Evolutionary conservation across 1,140 invertebrate species (phyloP).

Genomic region (Papilio xuthus): DNA sequence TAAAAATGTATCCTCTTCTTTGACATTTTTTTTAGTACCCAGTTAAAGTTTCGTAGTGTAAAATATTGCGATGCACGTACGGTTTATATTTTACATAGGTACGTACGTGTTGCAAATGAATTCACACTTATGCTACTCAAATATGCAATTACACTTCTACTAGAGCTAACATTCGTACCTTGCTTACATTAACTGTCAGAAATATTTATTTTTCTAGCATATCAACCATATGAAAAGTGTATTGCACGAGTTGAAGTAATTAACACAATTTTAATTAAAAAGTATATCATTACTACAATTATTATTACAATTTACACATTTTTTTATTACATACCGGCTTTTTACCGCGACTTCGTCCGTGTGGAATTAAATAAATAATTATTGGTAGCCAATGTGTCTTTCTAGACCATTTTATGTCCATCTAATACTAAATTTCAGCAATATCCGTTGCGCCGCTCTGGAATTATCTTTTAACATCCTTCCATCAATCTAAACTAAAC

Average conservation of each 20-base stretch:
- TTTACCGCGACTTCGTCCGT: too few species aligned
- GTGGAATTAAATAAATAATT: too few species aligned
- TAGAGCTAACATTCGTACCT: background rate
- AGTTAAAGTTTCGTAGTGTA: background rate
- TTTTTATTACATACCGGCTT: too few species aligned
- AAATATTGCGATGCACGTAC: background rate
- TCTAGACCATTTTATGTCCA: too few species aligned
- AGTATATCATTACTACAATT: background rate
- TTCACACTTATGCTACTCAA: background rate
- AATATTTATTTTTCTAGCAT: background rate
- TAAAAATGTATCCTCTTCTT: too few species aligned
- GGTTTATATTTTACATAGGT: background rate
- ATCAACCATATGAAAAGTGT: background rate
- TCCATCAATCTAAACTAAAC: too few species aligned
- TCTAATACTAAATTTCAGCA: background rate
- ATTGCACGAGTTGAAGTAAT: conserved; percentile 9
- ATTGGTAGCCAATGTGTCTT: too few species aligned
- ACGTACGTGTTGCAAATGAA: background rate
- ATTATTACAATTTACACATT: background rate
- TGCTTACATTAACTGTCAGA: background rate
- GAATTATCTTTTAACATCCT: too few species aligned
- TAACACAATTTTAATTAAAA: too few species aligned
- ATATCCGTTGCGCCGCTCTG: too few species aligned
- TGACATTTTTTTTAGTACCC: too few species aligned
- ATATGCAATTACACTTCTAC: background rate